These are phyloP conservation scores for Monarcha castaneiventris DNA, from an alignment of 2,113 vertebrate genomes.

Conservation along the genomic window DNA sequence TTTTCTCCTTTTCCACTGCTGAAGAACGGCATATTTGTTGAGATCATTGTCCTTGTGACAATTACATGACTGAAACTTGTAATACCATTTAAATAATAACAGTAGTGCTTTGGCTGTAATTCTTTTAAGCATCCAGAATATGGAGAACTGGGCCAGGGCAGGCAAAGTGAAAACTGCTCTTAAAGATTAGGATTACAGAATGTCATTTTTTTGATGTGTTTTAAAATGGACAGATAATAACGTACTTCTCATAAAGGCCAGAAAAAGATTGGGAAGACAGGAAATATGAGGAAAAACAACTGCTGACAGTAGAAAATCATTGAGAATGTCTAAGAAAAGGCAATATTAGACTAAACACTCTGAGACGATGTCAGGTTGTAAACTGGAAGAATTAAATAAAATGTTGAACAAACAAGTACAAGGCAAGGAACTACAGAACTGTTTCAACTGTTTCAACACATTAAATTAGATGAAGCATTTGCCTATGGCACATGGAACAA, in stretches of 20 bases:
- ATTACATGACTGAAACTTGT: neutral
- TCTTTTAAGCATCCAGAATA: neutral
- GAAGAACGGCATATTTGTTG: neutral
- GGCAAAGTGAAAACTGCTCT: neutral
- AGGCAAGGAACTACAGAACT: neutral
- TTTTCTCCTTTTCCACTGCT: neutral
- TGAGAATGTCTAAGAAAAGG: neutral
- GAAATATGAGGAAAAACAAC: neutral
- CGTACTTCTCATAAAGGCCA: neutral
- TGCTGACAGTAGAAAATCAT: neutral
- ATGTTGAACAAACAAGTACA: neutral
- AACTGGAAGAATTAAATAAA: neutral
- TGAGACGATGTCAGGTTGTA: accelerated
- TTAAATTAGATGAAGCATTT: neutral
- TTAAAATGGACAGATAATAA: neutral
- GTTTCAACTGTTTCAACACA: neutral
- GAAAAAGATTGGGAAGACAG: neutral
- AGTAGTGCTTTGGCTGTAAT: neutral
- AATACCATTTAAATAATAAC: neutral
- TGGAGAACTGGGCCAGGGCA: neutral
- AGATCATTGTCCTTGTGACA: neutral
- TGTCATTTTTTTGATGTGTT: neutral
- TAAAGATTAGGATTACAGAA: neutral
- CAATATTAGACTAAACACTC: neutral
- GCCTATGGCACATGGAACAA: neutral